Evolutionary conservation across 2,113 vertebrate genomes (phyloP).

Genomic region (Hippocampus comes): DNA sequence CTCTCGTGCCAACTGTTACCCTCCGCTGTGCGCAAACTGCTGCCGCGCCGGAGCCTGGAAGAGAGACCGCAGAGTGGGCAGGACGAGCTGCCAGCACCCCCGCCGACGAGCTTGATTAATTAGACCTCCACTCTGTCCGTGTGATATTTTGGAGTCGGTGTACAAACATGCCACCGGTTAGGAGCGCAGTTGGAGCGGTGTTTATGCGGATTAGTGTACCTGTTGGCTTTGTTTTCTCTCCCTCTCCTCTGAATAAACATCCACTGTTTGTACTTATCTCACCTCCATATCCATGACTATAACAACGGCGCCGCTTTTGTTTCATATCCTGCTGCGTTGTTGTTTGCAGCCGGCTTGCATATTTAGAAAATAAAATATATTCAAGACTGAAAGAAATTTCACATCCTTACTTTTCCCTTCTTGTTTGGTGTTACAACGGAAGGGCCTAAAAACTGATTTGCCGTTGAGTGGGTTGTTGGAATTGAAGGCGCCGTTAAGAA

Average conservation of each 20-base stretch:
- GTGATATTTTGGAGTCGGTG: slow-evolving; percentile 60
- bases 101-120: slow-evolving; percentile 64
- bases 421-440: neutral
- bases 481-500: neutral
- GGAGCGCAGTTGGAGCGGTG: slow-evolving; percentile 30
- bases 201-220: slow-evolving; percentile 23
- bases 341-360: neutral
- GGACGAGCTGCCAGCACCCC: slow-evolving; percentile 48
- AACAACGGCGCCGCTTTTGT: neutral
- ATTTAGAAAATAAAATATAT: neutral
- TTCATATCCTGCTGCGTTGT: slow-evolving; percentile 5
- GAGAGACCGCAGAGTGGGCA: slow-evolving; percentile 42
- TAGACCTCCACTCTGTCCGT: slow-evolving; percentile 54
- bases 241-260: slow-evolving; percentile 16
- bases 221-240: slow-evolving; percentile 23
- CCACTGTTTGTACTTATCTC: slow-evolving; percentile 9
- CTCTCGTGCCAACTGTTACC: slow-evolving; percentile 20
- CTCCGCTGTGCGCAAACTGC: slow-evolving; percentile 36
- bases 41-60: slow-evolving; percentile 41
- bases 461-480: neutral
- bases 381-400: neutral
- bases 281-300: neutral
- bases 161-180: slow-evolving; percentile 44
- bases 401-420: neutral
- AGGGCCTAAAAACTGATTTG: neutral